These are phyloP conservation scores for Triplophysa bombifrons DNA, from an alignment of 2,797 vertebrate species.

Conservation along the genomic window DNA sequence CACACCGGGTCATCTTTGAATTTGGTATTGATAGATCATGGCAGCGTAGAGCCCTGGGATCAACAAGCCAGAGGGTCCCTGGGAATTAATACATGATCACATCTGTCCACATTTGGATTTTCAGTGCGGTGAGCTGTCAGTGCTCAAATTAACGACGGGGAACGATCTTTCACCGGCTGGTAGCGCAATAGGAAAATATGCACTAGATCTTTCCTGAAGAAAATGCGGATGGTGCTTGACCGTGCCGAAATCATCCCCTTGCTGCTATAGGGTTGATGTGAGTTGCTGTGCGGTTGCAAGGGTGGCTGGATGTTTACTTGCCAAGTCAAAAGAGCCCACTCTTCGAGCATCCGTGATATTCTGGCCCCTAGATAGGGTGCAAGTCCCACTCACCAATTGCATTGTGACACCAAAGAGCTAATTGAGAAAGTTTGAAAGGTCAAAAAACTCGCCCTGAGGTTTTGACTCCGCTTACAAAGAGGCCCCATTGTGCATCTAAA, in stretches of 20 bases:
- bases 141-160: constrained; percentile 2
- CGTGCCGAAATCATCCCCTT: background rate
- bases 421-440: constrained; percentile 49
- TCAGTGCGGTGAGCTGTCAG: constrained; percentile 1
- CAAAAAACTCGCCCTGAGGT: constrained; percentile 41
- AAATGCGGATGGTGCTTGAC: background rate
- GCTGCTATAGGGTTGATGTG: background rate
- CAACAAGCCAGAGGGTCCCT: constrained; percentile 23
- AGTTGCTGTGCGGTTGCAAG: background rate
- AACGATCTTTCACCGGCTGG: background rate
- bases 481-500: constrained; percentile 37
- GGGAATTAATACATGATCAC: constrained; percentile 35
- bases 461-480: constrained; percentile 46
- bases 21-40: constrained; percentile 53
- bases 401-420: background rate
- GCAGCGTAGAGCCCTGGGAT: constrained; percentile 43
- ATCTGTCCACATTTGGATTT: constrained; percentile 10
- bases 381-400: background rate
- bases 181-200: background rate
- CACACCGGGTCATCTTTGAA: constrained; percentile 37
- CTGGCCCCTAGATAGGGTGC: background rate
- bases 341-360: background rate
- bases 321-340: background rate
- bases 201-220: background rate
- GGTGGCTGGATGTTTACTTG: background rate